Evolutionary conservation across 2,797 vertebrate species (phyloP).

Genomic region (Synanceia verrucosa): DNA sequence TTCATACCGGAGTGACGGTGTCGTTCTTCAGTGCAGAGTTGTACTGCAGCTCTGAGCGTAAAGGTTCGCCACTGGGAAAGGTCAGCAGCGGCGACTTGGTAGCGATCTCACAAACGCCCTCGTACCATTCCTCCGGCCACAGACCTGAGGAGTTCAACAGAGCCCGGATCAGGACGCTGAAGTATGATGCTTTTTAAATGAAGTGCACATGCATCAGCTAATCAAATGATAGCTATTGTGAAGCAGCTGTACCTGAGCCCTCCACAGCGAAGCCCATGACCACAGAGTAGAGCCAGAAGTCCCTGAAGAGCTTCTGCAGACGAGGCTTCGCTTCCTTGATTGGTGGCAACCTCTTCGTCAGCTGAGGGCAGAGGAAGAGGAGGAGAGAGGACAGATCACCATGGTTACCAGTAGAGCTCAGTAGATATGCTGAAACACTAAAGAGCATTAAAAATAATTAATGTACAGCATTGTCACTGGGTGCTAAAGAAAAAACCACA

Average conservation of each 20-base stretch:
- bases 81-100: slow-evolving; percentile 95
- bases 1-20: slow-evolving; percentile 90
- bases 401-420: neutral
- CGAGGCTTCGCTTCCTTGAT: slow-evolving; percentile 96
- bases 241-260: slow-evolving; percentile 85
- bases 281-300: slow-evolving; percentile 98
- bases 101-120: slow-evolving; percentile 96
- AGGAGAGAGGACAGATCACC: neutral
- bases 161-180: neutral
- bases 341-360: slow-evolving; percentile 90
- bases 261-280: slow-evolving; percentile 98
- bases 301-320: slow-evolving; percentile 95
- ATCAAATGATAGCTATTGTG: neutral
- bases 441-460: neutral
- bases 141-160: slow-evolving; percentile 81
- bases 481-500: neutral
- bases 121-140: slow-evolving; percentile 98
- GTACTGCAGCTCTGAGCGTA: slow-evolving; percentile 96
- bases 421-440: neutral
- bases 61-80: slow-evolving; percentile 94
- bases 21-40: slow-evolving; percentile 98
- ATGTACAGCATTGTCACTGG: neutral
- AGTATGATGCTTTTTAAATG: neutral
- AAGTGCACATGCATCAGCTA: no score
- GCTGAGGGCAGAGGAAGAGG: slow-evolving; percentile 68